These are phyloP conservation scores for Saccopteryx bilineata DNA, from an alignment of 2,113 vertebrate species.

Conservation along the genomic window DNA sequence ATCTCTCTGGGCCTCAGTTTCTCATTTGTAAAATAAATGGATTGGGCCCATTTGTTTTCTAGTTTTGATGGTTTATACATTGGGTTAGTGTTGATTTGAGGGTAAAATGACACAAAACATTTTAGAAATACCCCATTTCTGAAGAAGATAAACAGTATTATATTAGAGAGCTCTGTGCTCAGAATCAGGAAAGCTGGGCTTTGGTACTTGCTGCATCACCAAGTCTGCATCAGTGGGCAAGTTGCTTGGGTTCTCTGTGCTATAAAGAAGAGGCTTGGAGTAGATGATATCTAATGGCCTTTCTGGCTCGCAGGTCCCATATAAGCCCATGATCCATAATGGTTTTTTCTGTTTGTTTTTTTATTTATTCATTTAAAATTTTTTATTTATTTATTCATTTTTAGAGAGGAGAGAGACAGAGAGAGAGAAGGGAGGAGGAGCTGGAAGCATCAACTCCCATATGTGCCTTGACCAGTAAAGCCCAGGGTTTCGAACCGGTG, in stretches of 20 bases:
- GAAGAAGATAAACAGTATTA: background rate
- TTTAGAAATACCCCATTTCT: background rate
- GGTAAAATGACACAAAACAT: background rate
- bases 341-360: background rate
- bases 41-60: background rate
- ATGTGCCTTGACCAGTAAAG: too few relatives aligned
- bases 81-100: background rate
- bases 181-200: background rate
- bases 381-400: too few relatives aligned
- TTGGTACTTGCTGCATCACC: background rate
- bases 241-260: background rate
- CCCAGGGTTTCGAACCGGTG: too few relatives aligned
- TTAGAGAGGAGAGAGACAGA: too few relatives aligned
- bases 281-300: background rate
- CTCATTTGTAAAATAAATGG: constrained; percentile 27
- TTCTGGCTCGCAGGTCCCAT: background rate
- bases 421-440: too few relatives aligned
- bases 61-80: constrained; percentile 27
- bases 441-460: too few relatives aligned
- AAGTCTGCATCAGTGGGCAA: background rate
- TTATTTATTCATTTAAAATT: too few relatives aligned
- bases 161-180: background rate
- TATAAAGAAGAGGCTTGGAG: background rate
- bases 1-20: background rate
- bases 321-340: background rate